Base-by-base conservation (phyloP, 2,797 vertebrate species). In the Momotus momota region DNA sequence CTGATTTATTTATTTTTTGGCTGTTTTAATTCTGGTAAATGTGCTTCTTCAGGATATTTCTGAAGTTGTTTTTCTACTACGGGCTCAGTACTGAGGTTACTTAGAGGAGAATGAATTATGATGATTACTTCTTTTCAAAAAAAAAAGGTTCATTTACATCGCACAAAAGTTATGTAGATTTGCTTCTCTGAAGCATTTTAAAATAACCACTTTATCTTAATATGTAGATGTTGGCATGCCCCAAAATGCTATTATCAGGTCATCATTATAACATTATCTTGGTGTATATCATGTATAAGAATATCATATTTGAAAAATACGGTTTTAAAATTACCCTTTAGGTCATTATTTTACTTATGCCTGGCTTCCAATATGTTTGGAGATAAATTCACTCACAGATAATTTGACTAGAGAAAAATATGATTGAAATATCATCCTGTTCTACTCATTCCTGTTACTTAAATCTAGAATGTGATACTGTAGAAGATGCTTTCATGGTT, bases 401-500 rank as follows among this genome's bases (percentile, higher is more conserved):
- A 72, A 85, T 90, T 90, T 86, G 29, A 61, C 51, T 88, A 41
- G 74, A 86, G 83, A 83, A 88, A 84, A 86, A 81, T 38, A 67
- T 75, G 51, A 35, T 29, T 57, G 55, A 91, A 91, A 86, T 81
- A 35, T 49, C 21, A 4, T 84, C 79, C 12, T 75, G 21, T 41
- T 95, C 16, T 90, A 20, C 22, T 81, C 16, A 35, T 19, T 26
- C 6, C 23, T 89, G 29, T 79, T 77, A 48, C 60, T 95, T 86
- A 79, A 82, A 78, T 82, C 49, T 33, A 8, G 64, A 49, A 26
- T 82, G 46, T 66, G 82, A 49, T 67, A 66, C 7, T 61, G 17
- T 70, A 78, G 93, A 62, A 60, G 27, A 85, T 85, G 16, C 5
- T 55, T 75, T 83, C 14, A 38, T 12, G 77, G 57, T 70, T 95